Evolutionary conservation across 2,888 invertebrate species (phyloP).

Genomic region (Carterocephalus palaemon): DNA sequence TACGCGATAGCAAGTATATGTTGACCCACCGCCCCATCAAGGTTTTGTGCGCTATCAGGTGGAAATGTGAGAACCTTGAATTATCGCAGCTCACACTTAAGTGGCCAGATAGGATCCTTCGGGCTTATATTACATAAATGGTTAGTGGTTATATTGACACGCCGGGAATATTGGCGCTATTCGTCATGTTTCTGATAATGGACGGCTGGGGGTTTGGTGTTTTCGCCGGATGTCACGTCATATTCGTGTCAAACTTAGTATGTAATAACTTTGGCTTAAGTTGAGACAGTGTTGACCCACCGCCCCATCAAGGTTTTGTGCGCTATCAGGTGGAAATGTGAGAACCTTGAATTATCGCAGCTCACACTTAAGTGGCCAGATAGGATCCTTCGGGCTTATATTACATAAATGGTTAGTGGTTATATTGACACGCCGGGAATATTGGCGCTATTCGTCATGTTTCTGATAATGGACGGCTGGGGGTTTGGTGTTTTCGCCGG

Average conservation of each 20-base stretch:
- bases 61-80: constrained; percentile 26
- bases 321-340: constrained; percentile 23
- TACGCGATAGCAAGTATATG: constrained; percentile 49
- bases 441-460: constrained; percentile 24
- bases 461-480: constrained; percentile 36
- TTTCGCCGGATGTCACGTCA: constrained; percentile 23
- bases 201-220: constrained; percentile 35
- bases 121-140: constrained; percentile 19
- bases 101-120: constrained; percentile 24
- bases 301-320: constrained; percentile 28
- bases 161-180: constrained; percentile 20
- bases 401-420: constrained; percentile 19
- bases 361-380: constrained; percentile 24
- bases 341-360: constrained; percentile 9
- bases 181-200: constrained; percentile 27
- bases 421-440: constrained; percentile 21
- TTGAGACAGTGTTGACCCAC: constrained; percentile 40
- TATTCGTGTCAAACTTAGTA: constrained; percentile 21
- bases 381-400: constrained; percentile 20
- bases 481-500: constrained; percentile 20
- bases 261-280: constrained; percentile 21
- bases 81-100: constrained; percentile 28
- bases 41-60: constrained; percentile 24
- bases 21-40: constrained; percentile 42
- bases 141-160: constrained; percentile 22